These are phyloP conservation scores for Oenanthe melanoleuca DNA, from an alignment of 2,113 vertebrate genomes.

Conservation along the genomic window DNA sequence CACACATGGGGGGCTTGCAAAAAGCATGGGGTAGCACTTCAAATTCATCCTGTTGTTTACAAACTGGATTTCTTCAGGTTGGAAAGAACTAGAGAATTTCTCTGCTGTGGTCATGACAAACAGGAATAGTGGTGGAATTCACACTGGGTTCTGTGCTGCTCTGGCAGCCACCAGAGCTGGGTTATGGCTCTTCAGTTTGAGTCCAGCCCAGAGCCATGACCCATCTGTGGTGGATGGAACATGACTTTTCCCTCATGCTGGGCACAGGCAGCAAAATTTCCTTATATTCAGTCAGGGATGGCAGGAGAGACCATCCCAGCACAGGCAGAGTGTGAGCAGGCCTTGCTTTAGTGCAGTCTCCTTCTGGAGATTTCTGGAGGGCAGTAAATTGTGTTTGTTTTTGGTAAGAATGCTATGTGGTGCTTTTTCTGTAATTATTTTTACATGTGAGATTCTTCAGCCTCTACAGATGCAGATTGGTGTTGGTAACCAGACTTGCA, in stretches of 20 bases:
- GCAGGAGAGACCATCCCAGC: neutral
- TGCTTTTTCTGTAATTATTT: neutral
- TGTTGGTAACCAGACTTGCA: neutral
- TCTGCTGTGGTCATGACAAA: neutral
- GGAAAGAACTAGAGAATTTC: neutral
- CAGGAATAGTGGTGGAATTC: neutral
- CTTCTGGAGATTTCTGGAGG: neutral
- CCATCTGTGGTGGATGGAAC: neutral
- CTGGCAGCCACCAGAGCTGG: neutral
- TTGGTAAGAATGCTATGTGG: neutral
- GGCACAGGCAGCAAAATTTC: neutral
- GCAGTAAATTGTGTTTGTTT: neutral
- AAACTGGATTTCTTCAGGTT: neutral
- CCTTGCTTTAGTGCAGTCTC: neutral
- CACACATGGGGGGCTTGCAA: neutral
- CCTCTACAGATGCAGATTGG: neutral
- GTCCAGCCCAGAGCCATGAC: neutral
- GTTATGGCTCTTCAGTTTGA: neutral
- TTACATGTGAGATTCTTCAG: neutral
- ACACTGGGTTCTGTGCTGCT: rapidly evolving
- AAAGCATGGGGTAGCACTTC: neutral
- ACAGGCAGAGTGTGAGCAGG: rapidly evolving
- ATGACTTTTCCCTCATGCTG: rapidly evolving
- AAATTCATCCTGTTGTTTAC: neutral
- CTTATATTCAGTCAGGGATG: rapidly evolving